These are phyloP conservation scores for Pitta sordida DNA, from an alignment of 2,113 vertebrate species.

Conservation along the genomic window DNA sequence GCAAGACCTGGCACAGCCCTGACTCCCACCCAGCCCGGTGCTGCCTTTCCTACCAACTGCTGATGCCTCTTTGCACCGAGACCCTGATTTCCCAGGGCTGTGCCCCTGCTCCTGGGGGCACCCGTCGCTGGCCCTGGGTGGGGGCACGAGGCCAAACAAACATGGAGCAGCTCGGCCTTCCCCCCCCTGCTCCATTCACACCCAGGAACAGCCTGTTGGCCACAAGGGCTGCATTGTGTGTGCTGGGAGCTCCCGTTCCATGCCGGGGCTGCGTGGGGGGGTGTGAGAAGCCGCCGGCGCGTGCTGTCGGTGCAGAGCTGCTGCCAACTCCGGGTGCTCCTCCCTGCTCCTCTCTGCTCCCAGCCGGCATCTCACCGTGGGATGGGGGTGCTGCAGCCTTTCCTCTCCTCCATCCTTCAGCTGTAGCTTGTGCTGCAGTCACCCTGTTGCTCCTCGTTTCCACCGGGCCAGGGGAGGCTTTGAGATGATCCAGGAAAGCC, in stretches of 20 bases:
- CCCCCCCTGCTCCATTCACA: fast-evolving
- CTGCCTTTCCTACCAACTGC: background rate
- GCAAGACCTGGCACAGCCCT: background rate
- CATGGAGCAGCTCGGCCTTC: fast-evolving
- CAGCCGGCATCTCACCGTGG: background rate
- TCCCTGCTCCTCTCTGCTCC: background rate
- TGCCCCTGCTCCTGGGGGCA: background rate
- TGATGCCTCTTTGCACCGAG: fast-evolving
- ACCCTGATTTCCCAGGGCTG: background rate
- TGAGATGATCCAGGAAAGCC: fast-evolving
- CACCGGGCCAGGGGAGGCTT: background rate
- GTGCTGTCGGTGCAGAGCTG: background rate
- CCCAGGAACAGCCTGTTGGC: background rate
- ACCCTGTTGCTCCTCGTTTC: background rate
- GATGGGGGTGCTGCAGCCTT: background rate
- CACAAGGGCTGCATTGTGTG: background rate
- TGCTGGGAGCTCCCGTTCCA: background rate
- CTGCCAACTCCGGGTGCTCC: background rate
- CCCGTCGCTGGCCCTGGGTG: background rate
- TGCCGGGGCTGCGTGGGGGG: background rate
- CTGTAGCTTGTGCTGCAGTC: background rate
- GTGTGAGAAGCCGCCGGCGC: background rate
- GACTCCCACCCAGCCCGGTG: background rate
- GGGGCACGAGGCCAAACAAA: constrained; percentile 32
- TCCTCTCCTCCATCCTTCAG: background rate